A percentile compares a stretch with the other conserved stretches of the same genome.
These are phyloP conservation scores for Tinamus guttatus DNA, from an alignment of 2,113 vertebrate genomes.

Conservation along the genomic window DNA sequence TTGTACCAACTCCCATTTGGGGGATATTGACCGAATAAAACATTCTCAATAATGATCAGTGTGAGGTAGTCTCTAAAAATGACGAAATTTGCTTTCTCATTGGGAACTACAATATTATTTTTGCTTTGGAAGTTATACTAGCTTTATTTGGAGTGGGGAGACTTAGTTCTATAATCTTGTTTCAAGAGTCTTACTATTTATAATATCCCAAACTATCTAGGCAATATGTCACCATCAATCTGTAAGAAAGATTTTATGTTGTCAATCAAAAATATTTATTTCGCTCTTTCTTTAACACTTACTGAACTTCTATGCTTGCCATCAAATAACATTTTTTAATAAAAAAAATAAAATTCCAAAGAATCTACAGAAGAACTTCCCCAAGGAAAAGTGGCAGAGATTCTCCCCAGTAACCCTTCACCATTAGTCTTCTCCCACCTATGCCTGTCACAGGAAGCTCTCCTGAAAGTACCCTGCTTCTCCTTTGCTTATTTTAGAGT, in stretches of 20 bases:
- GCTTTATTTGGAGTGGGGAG: neutral
- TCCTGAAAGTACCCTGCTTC: neutral
- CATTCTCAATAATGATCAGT: neutral
- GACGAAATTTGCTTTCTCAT: neutral
- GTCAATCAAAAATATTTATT: neutral
- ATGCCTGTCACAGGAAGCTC: neutral
- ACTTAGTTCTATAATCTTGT: neutral
- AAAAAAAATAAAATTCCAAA: neutral
- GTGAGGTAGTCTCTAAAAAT: neutral
- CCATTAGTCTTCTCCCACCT: neutral
- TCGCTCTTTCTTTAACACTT: fast-evolving
- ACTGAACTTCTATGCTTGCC: neutral
- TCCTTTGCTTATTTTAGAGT: neutral
- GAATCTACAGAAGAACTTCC: neutral
- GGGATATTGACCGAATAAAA: too few relatives aligned
- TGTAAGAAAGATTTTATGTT: neutral
- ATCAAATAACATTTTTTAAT: neutral
- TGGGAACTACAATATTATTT: neutral
- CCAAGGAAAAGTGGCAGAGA: neutral
- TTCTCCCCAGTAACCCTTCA: neutral
- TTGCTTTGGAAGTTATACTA: neutral
- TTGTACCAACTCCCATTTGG: neutral
- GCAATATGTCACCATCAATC: neutral
- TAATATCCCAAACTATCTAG: neutral
- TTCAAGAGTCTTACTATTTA: neutral